Evolutionary conservation across 2,113 vertebrate genomes (phyloP), one percentile per base, ranked within the genome.

Genomic region (Cyanistes caeruleus): DNA sequence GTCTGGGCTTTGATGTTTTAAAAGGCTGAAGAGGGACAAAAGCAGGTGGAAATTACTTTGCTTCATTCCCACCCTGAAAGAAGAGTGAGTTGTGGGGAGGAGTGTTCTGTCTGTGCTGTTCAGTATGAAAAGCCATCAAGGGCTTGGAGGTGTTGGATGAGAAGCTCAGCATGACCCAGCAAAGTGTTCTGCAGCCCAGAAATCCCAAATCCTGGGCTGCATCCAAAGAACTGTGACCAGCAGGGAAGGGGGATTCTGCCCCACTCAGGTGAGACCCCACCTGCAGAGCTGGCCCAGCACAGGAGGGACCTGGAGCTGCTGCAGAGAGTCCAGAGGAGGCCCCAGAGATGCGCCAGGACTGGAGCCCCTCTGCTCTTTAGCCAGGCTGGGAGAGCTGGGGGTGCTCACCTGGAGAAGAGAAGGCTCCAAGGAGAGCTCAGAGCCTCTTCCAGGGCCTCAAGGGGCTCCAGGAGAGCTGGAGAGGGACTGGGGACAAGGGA

Each of bases 381-480:
- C 15, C 43, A 67, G 30, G 35, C 72, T 76, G 53, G 53, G 17
- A 37, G 44, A 43, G 52, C 52, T 76, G 44, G 31, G 31, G 4
- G 3, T 6, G 41, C 1, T 74, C 59, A n/a, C 15, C 41, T 84
- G 33, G 37, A 51, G 44, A 31, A 1, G 31, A 4, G 30, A 76
- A 67, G 12, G 35, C 0, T 65, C 37, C 35, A 31, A 21, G 43
- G 11, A 17, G 2, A 59, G 0, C 52, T 43, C 13, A 51, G 53
- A 76, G 44, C 11, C 13, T 13, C 44, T 56, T 2, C 0, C 41
- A 48, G n/a, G 1, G 41, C 28, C 41, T 68, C 0, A 37, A 77
- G 9, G 44, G 17, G 27, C 53, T 86, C 63, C 37, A 59, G 44
- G 53, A 77, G 31, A 59, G 35, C 72, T 76, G 72, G 16, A 31